Evolutionary conservation across 2,888 invertebrate species (phyloP), one percentile per base, ranked within the genome.

Genomic region (Leptopilina myrica): DNA sequence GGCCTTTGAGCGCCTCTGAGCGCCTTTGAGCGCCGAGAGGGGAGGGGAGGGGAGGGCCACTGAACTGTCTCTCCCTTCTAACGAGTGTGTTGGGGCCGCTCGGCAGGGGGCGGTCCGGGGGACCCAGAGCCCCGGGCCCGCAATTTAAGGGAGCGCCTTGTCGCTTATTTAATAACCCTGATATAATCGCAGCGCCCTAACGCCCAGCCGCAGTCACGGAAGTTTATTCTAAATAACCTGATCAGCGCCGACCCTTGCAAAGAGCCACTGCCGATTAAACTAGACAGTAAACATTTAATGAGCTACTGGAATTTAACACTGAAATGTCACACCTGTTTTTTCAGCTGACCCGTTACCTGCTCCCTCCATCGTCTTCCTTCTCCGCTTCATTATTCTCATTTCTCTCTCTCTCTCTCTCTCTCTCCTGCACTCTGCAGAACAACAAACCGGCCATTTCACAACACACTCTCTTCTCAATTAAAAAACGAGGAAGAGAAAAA

Each of bases 21-120:
- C 81, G 79, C 76, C 79, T n/a, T n/a, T 3, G 33, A 33, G 33
- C 81, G 79, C 76, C 79, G n/a, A n/a, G n/a, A n/a, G n/a, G n/a
- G n/a, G n/a, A n/a, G n/a, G 78, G 81, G 81, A 80, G 83, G 84
- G 84, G 85, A 82, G 87, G 88, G 88, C 88, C 89, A 89, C 86
- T 89, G 88, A 89, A 89, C 89, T 87, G 88, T 88, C 87, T 78
- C 79, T 79, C 80, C 81, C 79, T 79, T 78, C 78, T 80, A 14
- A 62, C 64, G 14, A 15, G 43, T 12, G 43, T 12, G 46, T 12
- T 64, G 26, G 64, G 26, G 15, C 43, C n/a, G 20, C 43, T 62
- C 76, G 64, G 64, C 56, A 73, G 73, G 73, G 73, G 73, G 73
- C 56, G 56, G 56, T 33, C 43, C 56, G 53, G 73, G 73, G 73